A percentile compares a stretch with the other conserved stretches of the same genome.
phyloP scores from a whole-genome alignment of 1,140 invertebrate species.

The Cheumatopsyche charites region DNA sequence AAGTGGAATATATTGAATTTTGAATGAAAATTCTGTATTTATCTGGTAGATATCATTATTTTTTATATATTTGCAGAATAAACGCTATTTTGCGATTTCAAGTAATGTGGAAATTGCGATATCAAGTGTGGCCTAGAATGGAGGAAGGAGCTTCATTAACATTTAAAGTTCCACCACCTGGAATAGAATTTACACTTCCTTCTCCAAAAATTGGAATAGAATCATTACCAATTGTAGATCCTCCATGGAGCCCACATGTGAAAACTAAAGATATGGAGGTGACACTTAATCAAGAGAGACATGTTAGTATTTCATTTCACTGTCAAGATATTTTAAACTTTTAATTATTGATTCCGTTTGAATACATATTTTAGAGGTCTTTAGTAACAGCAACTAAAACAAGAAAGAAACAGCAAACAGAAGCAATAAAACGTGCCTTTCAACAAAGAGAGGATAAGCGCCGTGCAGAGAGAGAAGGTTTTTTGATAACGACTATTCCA shows the following conservation, averaged over 20 bases:
- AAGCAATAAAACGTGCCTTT: conserved; percentile 92
- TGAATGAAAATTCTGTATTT: too few relatives aligned
- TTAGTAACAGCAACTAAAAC: conserved; percentile 98
- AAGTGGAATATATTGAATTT: too few relatives aligned
- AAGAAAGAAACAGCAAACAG: conserved; percentile 97
- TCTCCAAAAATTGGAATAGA: conserved; percentile 98
- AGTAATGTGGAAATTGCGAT: conserved; percentile 95
- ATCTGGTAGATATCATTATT: too few relatives aligned
- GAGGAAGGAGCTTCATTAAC: conserved; percentile 94
- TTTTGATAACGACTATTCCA: conserved; percentile 95
- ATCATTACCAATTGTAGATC: conserved; percentile 92
- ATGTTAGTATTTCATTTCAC: conserved; percentile 70
- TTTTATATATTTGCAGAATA: conserved; percentile 54
- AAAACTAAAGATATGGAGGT: conserved; percentile 99
- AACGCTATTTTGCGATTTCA: conserved; percentile 77
- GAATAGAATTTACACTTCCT: conserved; percentile 98
- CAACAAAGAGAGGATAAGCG: conserved; percentile 96
- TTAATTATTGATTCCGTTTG: conserved; percentile 18
- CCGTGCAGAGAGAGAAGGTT: conserved; percentile 91
- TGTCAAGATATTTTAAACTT: conserved; percentile 9
- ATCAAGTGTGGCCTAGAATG: conserved; percentile 98
- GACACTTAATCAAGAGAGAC: conserved; percentile 97
- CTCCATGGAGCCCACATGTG: conserved; percentile 97
- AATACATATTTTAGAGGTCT: conserved; percentile 76
- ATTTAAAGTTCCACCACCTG: conserved; percentile 97